These are phyloP conservation scores for Malacoctenus gilli DNA, from an alignment of 2,797 vertebrate genomes.

Conservation along the genomic window DNA sequence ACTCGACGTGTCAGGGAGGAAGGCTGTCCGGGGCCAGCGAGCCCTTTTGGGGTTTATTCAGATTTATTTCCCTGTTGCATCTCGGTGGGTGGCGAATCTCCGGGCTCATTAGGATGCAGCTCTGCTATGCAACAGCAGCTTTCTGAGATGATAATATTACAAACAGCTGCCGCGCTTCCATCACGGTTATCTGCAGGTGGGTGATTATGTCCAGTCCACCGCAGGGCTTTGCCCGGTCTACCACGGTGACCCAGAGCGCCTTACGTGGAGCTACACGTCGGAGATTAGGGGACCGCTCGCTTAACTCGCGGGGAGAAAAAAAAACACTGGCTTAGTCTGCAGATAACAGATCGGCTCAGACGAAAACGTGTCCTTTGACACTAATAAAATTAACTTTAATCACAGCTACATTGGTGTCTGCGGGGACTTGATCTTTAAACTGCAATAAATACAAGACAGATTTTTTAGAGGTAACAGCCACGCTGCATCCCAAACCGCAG, in stretches of 20 bases:
- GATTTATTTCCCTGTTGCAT: constrained; percentile 59
- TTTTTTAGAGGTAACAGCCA: constrained; percentile 11
- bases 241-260: constrained; percentile 46
- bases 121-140: constrained; percentile 57
- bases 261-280: constrained; percentile 19
- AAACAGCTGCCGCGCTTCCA: constrained; percentile 56
- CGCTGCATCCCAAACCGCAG: constrained; percentile 27
- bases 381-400: constrained; percentile 47
- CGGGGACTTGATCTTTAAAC: constrained; percentile 26
- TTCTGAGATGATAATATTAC: constrained; percentile 70
- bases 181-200: constrained; percentile 69
- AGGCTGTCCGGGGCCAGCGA: constrained; percentile 28
- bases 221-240: constrained; percentile 40
- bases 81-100: constrained; percentile 54
- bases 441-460: constrained; percentile 22
- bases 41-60: constrained; percentile 63
- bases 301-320: constrained; percentile 21
- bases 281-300: constrained; percentile 34
- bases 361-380: constrained; percentile 33
- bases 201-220: constrained; percentile 58
- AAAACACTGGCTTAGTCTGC: constrained; percentile 24
- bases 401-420: constrained; percentile 25
- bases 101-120: constrained; percentile 64
- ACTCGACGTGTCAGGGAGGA: constrained; percentile 27
- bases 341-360: constrained; percentile 31